Conservation (phyloP, 92 coral and sea anemone species). For the Zoanthus gigantus region DNA sequence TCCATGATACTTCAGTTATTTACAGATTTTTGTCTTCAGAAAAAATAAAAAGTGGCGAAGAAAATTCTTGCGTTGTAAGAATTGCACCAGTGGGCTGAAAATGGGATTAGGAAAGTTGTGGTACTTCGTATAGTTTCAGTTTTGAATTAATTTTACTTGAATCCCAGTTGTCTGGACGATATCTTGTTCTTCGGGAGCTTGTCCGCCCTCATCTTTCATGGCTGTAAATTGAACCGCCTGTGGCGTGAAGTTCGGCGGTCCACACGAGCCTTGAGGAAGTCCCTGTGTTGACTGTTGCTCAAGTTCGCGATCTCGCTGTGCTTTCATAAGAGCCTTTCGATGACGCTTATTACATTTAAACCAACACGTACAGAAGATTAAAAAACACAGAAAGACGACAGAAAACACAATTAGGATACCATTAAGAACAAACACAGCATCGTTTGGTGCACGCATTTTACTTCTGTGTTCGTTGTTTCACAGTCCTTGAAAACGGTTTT, state of each 20-base stretch:
- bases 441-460: constrained; percentile 13
- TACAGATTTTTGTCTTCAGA: too few species aligned
- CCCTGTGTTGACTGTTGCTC: neutral
- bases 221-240: neutral
- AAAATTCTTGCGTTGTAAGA: too few species aligned
- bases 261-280: neutral
- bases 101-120: too few species aligned
- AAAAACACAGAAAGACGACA: constrained; percentile 19
- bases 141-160: constrained; percentile 22
- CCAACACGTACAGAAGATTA: constrained; percentile 47
- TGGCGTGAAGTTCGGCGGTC: constrained; percentile 16
- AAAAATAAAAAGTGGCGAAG: too few species aligned
- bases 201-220: neutral
- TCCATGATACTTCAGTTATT: too few species aligned
- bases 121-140: neutral
- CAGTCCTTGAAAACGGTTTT: neutral
- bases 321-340: constrained; percentile 20
- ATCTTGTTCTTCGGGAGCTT: neutral
- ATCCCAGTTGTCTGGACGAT: constrained; percentile 16
- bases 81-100: too few species aligned
- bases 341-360: constrained; percentile 45
- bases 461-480: neutral
- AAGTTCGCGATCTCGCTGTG: constrained; percentile 1
- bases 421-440: constrained; percentile 44
- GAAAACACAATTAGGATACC: constrained; percentile 32